Conservation (phyloP, 2,888 invertebrate species). For the Synergus itoensis region DNA sequence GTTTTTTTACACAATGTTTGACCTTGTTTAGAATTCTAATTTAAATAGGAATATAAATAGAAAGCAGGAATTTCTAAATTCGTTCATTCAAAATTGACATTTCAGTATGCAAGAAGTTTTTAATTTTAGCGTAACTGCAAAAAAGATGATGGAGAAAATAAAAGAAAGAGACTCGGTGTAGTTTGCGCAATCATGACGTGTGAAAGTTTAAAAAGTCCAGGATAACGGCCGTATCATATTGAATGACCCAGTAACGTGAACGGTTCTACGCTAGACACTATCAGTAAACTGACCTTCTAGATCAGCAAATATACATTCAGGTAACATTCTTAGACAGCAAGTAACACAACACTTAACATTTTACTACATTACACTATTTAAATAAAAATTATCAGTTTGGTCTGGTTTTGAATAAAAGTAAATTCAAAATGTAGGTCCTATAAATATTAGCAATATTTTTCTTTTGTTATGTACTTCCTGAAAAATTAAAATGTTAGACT, state of each 20-base stretch:
- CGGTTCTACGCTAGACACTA: conserved; percentile 43
- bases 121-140: neutral
- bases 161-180: neutral
- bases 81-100: neutral
- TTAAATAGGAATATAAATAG: neutral
- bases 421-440: neutral
- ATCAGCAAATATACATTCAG: conserved; percentile 48
- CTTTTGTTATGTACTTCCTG: no score
- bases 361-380: neutral
- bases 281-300: conserved; percentile 49
- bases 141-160: neutral
- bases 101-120: neutral
- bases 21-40: neutral
- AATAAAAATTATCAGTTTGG: neutral
- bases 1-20: neutral
- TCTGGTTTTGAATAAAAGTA: neutral
- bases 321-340: neutral
- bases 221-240: conserved; percentile 26
- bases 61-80: neutral
- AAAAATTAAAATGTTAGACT: neutral
- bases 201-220: conserved; percentile 27
- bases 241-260: conserved; percentile 1
- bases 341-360: neutral
- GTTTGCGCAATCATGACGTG: conserved; percentile 4
- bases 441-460: neutral